These are phyloP conservation scores for Sisor rabdophorus DNA, from an alignment of 2,113 vertebrate species.

Conservation along the genomic window DNA sequence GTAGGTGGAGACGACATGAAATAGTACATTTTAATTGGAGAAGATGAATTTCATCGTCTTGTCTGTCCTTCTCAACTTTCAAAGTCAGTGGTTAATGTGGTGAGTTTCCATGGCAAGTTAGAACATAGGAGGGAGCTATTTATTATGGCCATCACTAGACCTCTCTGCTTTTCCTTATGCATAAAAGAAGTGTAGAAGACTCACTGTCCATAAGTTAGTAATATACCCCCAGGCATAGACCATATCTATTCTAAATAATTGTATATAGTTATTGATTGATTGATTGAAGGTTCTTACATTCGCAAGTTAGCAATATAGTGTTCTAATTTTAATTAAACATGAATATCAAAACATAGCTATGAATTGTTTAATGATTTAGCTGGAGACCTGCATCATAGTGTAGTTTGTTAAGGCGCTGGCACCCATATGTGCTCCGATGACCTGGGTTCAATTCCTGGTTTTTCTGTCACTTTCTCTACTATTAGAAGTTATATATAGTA, in stretches of 20 bases:
- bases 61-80: constrained; percentile 66
- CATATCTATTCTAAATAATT: neutral
- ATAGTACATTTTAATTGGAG: constrained; percentile 69
- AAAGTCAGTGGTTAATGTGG: constrained; percentile 68
- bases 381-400: neutral
- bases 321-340: neutral
- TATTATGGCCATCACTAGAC: constrained; percentile 65
- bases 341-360: neutral
- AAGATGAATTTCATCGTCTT: constrained; percentile 67
- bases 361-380: neutral
- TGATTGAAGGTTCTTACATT: neutral
- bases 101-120: constrained; percentile 66
- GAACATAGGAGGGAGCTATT: constrained; percentile 67
- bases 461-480: no score
- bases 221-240: neutral
- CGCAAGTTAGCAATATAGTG: neutral
- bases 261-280: neutral
- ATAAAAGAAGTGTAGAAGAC: neutral
- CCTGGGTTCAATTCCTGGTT: no score
- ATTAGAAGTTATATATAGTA: no score
- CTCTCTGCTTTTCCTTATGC: constrained; percentile 58
- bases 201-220: neutral
- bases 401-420: no score
- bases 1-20: constrained; percentile 53
- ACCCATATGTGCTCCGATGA: no score